Conservation (phyloP, 1,140 invertebrate species). For the Panulirus ornatus region DNA sequence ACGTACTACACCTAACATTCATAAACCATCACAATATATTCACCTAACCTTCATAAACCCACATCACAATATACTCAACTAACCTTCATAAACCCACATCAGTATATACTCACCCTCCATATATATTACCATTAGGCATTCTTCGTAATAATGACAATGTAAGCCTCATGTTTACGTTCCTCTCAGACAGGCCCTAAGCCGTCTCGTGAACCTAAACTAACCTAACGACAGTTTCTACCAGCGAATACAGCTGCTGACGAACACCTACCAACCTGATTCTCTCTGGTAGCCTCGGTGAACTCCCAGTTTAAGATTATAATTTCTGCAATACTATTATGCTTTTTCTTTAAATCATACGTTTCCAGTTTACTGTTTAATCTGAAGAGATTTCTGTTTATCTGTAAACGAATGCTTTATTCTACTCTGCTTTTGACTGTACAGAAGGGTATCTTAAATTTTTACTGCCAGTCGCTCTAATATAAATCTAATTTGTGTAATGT, state of each 20-base stretch:
- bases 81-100: neutral
- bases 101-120: neutral
- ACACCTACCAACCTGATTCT: neutral
- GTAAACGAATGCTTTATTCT: neutral
- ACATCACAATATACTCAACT: neutral
- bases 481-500: too few relatives aligned
- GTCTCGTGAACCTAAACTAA: neutral
- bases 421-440: neutral
- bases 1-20: neutral
- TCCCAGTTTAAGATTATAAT: neutral
- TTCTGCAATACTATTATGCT: neutral
- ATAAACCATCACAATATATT: neutral
- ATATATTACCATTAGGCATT: constrained; percentile 30
- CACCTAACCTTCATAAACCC: neutral
- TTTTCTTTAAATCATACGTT: neutral
- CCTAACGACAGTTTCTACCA: neutral
- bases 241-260: neutral
- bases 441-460: too few relatives aligned
- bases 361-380: too few relatives aligned
- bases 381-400: neutral
- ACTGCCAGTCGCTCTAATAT: too few relatives aligned
- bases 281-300: neutral
- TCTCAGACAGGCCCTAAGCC: neutral
- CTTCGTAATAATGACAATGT: constrained; percentile 9
- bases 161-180: neutral